Conservation (phyloP, 2,797 vertebrate genomes). For the Helicolenus hilgendorfi region DNA sequence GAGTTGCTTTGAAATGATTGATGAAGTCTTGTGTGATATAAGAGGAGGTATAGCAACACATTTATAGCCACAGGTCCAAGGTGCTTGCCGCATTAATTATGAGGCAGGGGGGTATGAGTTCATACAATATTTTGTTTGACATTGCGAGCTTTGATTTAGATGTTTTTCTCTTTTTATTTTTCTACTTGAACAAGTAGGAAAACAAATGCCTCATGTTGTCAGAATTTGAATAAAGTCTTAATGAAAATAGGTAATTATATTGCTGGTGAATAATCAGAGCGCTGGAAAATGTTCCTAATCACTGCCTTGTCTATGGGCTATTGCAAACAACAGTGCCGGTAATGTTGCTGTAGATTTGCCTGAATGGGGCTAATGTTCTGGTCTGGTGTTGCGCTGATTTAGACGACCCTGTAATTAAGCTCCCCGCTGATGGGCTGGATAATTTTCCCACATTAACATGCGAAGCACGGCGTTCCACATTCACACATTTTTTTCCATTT, state of each 20-base stretch:
- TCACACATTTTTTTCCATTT: neutral
- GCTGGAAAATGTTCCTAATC: neutral
- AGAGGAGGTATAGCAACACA: neutral
- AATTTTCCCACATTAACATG: neutral
- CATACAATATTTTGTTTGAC: neutral
- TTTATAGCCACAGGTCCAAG: constrained; percentile 11
- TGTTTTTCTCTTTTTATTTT: neutral
- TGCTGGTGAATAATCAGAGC: neutral
- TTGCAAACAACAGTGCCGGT: neutral
- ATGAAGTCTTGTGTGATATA: neutral
- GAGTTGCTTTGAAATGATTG: constrained; percentile 16
- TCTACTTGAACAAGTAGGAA: neutral
- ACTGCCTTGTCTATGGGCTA: neutral
- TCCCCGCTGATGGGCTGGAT: neutral
- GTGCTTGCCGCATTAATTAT: constrained; percentile 3
- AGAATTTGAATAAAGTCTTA: neutral
- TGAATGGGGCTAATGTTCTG: constrained; percentile 2
- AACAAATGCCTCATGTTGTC: neutral
- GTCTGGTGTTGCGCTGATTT: neutral
- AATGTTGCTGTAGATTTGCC: neutral
- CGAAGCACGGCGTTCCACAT: neutral
- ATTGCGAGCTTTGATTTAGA: neutral
- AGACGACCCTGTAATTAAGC: neutral
- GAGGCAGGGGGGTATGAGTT: neutral
- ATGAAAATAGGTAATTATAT: neutral